phyloP scores from a whole-genome alignment of 2,888 invertebrate genomes.

The Napeogenes sylphis region DNA sequence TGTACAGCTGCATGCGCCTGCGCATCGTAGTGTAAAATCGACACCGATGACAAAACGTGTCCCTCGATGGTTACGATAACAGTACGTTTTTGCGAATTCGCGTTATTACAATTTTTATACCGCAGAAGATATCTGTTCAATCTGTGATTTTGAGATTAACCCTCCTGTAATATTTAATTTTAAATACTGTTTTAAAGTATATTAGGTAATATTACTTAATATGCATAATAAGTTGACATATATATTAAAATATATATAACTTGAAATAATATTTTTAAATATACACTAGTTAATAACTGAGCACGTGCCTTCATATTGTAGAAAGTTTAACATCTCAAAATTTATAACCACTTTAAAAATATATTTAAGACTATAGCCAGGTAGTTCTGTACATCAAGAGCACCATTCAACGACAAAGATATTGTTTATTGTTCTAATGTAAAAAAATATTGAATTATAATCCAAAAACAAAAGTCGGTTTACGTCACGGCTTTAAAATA shows the following conservation, averaged over 20 bases:
- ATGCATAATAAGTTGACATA: no score
- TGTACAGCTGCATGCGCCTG: constrained; percentile 58
- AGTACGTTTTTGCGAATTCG: constrained; percentile 40
- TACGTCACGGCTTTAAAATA: constrained; percentile 67
- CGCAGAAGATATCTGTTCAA: constrained; percentile 8
- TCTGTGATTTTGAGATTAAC: constrained; percentile 13
- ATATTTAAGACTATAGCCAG: constrained; percentile 21
- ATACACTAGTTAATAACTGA: not conserved
- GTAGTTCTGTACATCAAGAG: constrained; percentile 19
- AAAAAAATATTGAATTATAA: constrained; percentile 37
- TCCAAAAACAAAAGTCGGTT: constrained; percentile 53
- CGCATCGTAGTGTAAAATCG: constrained; percentile 60
- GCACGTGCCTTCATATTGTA: constrained; percentile 24
- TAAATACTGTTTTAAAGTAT: no score
- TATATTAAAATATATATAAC: no score
- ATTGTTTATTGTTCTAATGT: constrained; percentile 22
- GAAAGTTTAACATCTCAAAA: constrained; percentile 18
- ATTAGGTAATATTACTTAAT: no score
- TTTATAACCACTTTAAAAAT: constrained; percentile 20
- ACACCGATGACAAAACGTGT: constrained; percentile 56
- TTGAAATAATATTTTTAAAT: no score
- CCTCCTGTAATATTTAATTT: not conserved
- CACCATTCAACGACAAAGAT: constrained; percentile 16
- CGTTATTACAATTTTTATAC: constrained; percentile 10
- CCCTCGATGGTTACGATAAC: constrained; percentile 65